Base-by-base conservation (phyloP, 2,797 vertebrate species). In the Eurystomus glaucurus region DNA sequence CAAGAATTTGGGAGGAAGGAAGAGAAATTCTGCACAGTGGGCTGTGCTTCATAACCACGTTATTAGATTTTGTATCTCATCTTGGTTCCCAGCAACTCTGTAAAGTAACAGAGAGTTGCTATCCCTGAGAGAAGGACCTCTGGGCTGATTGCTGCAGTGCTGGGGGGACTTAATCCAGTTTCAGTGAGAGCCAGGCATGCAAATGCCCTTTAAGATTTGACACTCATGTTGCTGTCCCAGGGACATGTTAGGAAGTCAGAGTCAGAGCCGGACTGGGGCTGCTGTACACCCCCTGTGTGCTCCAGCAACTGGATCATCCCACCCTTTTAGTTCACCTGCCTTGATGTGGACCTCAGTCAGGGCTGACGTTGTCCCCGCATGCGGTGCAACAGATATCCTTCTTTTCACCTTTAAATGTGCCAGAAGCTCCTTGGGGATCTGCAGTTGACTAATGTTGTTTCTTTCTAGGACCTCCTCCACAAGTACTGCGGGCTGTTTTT, bases 401-500 rank as follows among this genome's bases (percentile, higher is more conserved):
- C 33, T 70, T 91, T 70, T 54, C 52, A 21, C 51, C 22, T 85
- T 89, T 22, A 33, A 85, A 45, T 81, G 16, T 43, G 28, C 26
- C 6, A 11, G 37, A 76, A 78, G 29, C 22, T 84, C 3, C 31
- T 18, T 43, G 28, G 11, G 25, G 33, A 18, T 51, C 46, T 51
- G 33, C 5, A 2, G 10, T 22, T 76, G 31, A 74, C 62, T 95
- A 41, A 90, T 12, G 20, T 35, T 76, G n/a, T 82, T 95, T 89
- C 61, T 74, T 94, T 89, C 16, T 78, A 99, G 99, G 98, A 98
- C 5, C 97, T 99, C 85, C 98, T 99, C 72, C 95, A 98, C 28
- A 94, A 98, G 77, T 97, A 99, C 98, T 99, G 98, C 3, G 98
- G 99, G 9, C 96, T 99, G 65, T 99, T 99, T 98, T 99, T 99